Conservation (phyloP, 2,113 vertebrate genomes). For the Potamarius usumacintae region DNA sequence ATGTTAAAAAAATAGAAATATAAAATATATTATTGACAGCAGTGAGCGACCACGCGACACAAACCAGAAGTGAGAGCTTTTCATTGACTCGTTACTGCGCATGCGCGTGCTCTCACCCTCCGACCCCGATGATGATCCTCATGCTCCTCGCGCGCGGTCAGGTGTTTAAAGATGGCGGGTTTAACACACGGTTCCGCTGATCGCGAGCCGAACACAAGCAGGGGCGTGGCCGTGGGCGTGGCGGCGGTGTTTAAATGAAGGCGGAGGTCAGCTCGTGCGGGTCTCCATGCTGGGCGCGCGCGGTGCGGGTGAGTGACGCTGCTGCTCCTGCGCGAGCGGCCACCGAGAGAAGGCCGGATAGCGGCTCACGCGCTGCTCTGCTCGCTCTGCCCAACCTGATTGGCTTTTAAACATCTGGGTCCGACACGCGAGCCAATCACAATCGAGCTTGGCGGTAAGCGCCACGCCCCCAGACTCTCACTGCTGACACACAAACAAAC, state of each 20-base stretch:
- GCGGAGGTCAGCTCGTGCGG: too few species aligned
- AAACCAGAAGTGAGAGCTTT: not conserved
- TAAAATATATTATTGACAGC: not conserved
- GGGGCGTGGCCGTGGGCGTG: too few species aligned
- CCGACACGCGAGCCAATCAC: too few species aligned
- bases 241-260: too few species aligned
- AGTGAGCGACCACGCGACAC: not conserved
- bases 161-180: not conserved
- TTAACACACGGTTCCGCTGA: not conserved
- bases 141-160: constrained; percentile 60
- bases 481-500: not conserved
- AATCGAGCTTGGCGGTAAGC: not conserved
- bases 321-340: constrained; percentile 64
- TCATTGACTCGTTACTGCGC: not conserved
- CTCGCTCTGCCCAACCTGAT: constrained; percentile 51
- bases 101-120: constrained; percentile 73
- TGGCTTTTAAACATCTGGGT: constrained; percentile 72
- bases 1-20: not conserved
- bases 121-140: constrained; percentile 89
- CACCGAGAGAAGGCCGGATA: constrained; percentile 60
- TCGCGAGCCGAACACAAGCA: not conserved
- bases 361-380: constrained; percentile 46
- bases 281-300: too few species aligned
- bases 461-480: not conserved
- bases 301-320: not conserved